Conservation (phyloP, 2,113 vertebrate species). For the Corvus hawaiiensis region DNA sequence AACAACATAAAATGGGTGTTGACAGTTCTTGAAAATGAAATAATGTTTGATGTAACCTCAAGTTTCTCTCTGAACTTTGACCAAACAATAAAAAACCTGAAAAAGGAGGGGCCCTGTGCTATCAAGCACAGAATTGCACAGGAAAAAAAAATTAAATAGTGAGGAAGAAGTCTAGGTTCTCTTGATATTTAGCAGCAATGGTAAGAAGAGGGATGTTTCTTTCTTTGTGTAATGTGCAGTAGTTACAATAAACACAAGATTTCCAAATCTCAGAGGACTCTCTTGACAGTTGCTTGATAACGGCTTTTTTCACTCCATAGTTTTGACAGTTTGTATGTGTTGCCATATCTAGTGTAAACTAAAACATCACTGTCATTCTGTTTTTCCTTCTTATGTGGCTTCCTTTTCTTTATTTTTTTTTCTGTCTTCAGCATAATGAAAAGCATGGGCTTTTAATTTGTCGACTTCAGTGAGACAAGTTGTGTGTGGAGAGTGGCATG, state of each 20-base stretch:
- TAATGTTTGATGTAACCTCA: conserved; percentile 64
- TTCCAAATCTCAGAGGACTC: conserved; percentile 84
- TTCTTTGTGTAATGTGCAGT: conserved; percentile 83
- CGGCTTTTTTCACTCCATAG: conserved; percentile 84
- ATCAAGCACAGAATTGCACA: conserved; percentile 67
- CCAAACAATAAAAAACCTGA: conserved; percentile 57
- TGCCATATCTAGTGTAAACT: conserved; percentile 84
- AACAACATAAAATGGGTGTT: conserved; percentile 66
- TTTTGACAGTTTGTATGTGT: conserved; percentile 88
- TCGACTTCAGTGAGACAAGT: conserved; percentile 70
- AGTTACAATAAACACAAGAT: conserved; percentile 86
- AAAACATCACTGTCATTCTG: conserved; percentile 86
- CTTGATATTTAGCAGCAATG: conserved; percentile 77
- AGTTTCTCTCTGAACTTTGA: conserved; percentile 74
- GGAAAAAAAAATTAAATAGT: conserved; percentile 66
- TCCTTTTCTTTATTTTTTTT: conserved; percentile 62
- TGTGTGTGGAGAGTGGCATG: conserved; percentile 70
- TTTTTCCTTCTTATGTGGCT: conserved; percentile 77
- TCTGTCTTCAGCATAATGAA: conserved; percentile 77
- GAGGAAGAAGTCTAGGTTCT: conserved; percentile 71
- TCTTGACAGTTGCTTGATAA: conserved; percentile 86
- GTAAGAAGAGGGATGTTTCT: conserved; percentile 79
- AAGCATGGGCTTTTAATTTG: conserved; percentile 77
- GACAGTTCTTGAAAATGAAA: conserved; percentile 71
- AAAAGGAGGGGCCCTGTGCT: conserved; percentile 55